A percentile compares a stretch with the other conserved stretches of the same genome.
phyloP scores from a whole-genome alignment of 2,888 invertebrate genomes.

The Campaea margaritaria region DNA sequence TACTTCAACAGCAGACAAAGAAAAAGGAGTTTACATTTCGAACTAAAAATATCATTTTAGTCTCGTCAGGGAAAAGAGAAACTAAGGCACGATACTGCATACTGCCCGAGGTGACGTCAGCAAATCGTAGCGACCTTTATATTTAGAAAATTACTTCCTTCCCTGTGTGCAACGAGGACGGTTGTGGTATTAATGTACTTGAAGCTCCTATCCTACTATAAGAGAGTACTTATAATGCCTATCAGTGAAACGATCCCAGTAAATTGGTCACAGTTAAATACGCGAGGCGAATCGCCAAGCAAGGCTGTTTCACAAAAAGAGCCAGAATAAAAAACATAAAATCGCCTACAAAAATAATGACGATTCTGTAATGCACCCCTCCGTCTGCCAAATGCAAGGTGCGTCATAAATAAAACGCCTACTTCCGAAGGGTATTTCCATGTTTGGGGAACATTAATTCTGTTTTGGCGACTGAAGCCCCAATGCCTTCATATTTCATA shows the following conservation, averaged over 20 bases:
- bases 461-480: conserved; percentile 58
- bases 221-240: conserved; percentile 8
- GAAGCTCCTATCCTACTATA: conserved; percentile 18
- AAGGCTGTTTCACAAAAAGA: conserved; percentile 38
- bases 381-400: conserved; percentile 46
- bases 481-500: conserved; percentile 53
- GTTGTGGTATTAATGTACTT: conserved; percentile 31
- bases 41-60: conserved; percentile 23
- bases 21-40: conserved; percentile 22
- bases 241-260: conserved; percentile 24
- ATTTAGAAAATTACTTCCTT: conserved; percentile 63
- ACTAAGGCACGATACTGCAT: conserved; percentile 26
- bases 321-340: conserved; percentile 35
- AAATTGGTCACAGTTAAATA: conserved; percentile 8
- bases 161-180: conserved; percentile 43
- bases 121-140: conserved; percentile 48
- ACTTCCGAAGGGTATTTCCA: conserved; percentile 62
- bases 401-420: conserved; percentile 55
- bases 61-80: conserved; percentile 35
- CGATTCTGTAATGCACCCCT: conserved; percentile 27
- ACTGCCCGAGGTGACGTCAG: conserved; percentile 39
- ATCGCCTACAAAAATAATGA: not conserved
- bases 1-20: conserved; percentile 15
- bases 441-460: conserved; percentile 63
- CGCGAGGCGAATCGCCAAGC: conserved; percentile 31